Evolutionary conservation across 2,888 invertebrate species (phyloP).

Genomic region (Cylindroiulus punctatus): DNA sequence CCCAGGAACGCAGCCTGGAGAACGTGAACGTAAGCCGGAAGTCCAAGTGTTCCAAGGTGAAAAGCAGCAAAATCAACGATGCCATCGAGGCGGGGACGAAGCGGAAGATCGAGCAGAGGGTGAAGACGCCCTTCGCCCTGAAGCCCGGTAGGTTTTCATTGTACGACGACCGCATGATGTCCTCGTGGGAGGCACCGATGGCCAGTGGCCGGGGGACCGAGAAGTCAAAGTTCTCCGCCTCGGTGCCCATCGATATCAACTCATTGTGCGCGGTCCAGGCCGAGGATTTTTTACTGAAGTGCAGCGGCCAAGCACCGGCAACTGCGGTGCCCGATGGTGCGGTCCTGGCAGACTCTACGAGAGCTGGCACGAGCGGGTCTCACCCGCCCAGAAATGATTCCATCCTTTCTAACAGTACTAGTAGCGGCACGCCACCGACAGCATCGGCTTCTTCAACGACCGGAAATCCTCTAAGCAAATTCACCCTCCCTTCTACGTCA

Average conservation of each 20-base stretch:
- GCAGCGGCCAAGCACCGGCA: background rate
- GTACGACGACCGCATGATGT: conserved; percentile 90
- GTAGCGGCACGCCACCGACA: background rate
- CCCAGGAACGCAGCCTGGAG: background rate
- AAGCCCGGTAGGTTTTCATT: conserved; percentile 75
- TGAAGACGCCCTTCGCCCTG: conserved; percentile 60
- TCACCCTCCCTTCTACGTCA: conserved; percentile 44
- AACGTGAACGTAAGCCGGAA: background rate
- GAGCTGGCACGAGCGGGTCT: background rate
- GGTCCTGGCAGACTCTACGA: background rate
- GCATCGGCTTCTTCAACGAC: background rate
- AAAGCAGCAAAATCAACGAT: conserved; percentile 39
- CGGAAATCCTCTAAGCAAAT: background rate
- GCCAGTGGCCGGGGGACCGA: background rate
- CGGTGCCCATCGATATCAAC: conserved; percentile 58
- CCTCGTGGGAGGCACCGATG: background rate
- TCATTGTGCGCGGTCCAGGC: conserved; percentile 52
- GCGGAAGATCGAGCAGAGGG: conserved; percentile 57
- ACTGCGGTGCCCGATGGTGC: background rate
- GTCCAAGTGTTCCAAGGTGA: conserved; percentile 27
- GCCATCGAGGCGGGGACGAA: conserved; percentile 32
- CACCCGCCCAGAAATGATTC: background rate
- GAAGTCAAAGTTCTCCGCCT: conserved; percentile 53
- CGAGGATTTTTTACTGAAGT: conserved; percentile 48
- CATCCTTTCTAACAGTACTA: conserved; percentile 40